These are phyloP conservation scores for Lithophane ornitopus DNA, from an alignment of 2,888 invertebrate species.

Conservation along the genomic window DNA sequence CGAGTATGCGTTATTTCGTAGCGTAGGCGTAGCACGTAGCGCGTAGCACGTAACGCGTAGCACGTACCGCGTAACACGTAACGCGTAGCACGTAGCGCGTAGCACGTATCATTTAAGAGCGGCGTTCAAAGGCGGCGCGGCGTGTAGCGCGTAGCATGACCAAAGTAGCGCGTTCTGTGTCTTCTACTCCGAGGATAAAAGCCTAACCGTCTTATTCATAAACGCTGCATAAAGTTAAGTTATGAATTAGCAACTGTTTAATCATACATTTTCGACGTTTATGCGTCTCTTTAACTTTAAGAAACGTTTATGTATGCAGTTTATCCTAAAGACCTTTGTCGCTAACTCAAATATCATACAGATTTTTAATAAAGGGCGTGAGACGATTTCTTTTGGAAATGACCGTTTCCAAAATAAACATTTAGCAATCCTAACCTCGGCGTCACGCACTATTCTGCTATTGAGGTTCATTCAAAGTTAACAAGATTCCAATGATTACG, in stretches of 20 bases:
- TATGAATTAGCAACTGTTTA: too few relatives aligned
- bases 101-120: too few relatives aligned
- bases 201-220: too few relatives aligned
- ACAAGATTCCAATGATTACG: constrained; percentile 1
- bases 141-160: too few relatives aligned
- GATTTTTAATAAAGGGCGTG: neutral
- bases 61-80: neutral
- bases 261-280: too few relatives aligned
- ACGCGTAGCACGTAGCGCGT: neutral
- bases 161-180: neutral
- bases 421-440: neutral
- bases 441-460: neutral
- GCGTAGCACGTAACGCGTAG: neutral
- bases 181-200: neutral
- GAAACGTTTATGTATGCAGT: neutral
- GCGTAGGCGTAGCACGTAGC: neutral
- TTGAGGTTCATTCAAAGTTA: neutral
- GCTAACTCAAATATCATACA: neutral
- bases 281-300: too few relatives aligned
- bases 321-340: neutral
- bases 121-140: neutral
- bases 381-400: too few relatives aligned
- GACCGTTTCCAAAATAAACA: too few relatives aligned
- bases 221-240: too few relatives aligned
- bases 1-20: neutral